Percentiles rank a stretch among this genome's conserved stretches.
phyloP scores from a whole-genome alignment of 1,140 invertebrate genomes.

The Trachymyrmex septentrionalis region DNA sequence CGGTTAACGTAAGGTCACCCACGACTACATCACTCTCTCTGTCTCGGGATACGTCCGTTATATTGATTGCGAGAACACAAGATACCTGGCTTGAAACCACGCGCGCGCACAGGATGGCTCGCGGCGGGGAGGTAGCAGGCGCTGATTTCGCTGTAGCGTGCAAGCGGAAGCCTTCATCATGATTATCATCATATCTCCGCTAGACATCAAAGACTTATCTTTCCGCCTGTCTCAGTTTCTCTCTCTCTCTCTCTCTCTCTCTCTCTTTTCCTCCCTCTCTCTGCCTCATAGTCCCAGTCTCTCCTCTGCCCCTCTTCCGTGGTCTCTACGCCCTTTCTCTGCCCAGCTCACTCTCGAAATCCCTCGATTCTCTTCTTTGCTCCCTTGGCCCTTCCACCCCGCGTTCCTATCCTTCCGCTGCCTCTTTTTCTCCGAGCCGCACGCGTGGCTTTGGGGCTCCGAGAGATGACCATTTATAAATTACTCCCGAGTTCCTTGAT shows the following conservation, averaged over 20 bases:
- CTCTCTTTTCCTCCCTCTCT: slow-evolving; percentile 22
- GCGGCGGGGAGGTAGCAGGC: slow-evolving; percentile 53
- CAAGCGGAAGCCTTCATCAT: slow-evolving; percentile 78
- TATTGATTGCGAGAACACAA: slow-evolving; percentile 76
- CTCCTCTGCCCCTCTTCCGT: slow-evolving; percentile 3
- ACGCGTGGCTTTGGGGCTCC: slow-evolving; percentile 73
- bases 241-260: slow-evolving; percentile 38
- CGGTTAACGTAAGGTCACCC: slow-evolving; percentile 59
- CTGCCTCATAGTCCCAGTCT: slow-evolving; percentile 2
- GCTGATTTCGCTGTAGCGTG: slow-evolving; percentile 73
- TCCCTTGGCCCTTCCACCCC: not conserved
- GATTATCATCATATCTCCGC: slow-evolving; percentile 81
- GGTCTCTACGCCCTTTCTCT: slow-evolving; percentile 58
- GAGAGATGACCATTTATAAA: slow-evolving; percentile 81
- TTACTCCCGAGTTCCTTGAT: slow-evolving; percentile 72
- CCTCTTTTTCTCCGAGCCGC: slow-evolving; percentile 43
- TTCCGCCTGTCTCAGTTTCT: slow-evolving; percentile 66
- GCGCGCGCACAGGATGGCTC: slow-evolving; percentile 64
- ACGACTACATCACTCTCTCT: slow-evolving; percentile 74
- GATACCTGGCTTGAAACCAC: slow-evolving; percentile 72
- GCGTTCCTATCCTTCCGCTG: slow-evolving; percentile 14
- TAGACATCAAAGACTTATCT: slow-evolving; percentile 82
- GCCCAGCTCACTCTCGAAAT: slow-evolving; percentile 30
- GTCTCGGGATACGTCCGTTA: slow-evolving; percentile 73
- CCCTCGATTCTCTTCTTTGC: slow-evolving; percentile 48